Conservation (phyloP, 37 sponge, comb jelly and placozoan genomes). For the Chondrilla cf. caribensis region DNA sequence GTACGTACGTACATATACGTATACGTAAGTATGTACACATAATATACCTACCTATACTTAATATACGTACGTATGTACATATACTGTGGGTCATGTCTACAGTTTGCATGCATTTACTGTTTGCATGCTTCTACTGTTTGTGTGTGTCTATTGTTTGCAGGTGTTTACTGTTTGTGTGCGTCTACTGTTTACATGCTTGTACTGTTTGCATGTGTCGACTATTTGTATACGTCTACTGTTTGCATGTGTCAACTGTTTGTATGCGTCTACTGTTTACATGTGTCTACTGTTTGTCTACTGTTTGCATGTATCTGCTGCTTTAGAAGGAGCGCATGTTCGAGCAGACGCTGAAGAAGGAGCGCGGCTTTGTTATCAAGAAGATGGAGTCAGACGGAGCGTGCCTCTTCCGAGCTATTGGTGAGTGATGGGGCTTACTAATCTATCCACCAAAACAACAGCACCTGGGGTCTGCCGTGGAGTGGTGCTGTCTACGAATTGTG, state of each 20-base stretch:
- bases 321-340: conserved; percentile 90
- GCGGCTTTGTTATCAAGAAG: conserved; percentile 79
- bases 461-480: too few relatives aligned
- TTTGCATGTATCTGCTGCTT: background rate
- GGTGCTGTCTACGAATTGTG: too few relatives aligned
- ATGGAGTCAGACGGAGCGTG: conserved; percentile 92
- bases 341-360: conserved; percentile 72
- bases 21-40: background rate
- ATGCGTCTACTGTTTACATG: background rate
- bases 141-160: too few relatives aligned
- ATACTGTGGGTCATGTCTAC: background rate
- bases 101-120: background rate
- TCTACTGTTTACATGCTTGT: too few relatives aligned
- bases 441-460: too few relatives aligned
- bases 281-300: background rate
- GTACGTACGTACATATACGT: background rate
- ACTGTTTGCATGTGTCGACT: too few relatives aligned
- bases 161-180: too few relatives aligned
- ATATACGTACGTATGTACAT: too few relatives aligned
- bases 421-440: background rate
- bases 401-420: conserved; percentile 90
- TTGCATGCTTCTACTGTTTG: too few relatives aligned
- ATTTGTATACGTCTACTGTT: too few relatives aligned
- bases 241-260: background rate
- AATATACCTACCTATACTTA: background rate